Evolutionary conservation across 2,797 vertebrate genomes (phyloP), one percentile per base, ranked within the genome.

Genomic region (Helarctos malayanus): DNA sequence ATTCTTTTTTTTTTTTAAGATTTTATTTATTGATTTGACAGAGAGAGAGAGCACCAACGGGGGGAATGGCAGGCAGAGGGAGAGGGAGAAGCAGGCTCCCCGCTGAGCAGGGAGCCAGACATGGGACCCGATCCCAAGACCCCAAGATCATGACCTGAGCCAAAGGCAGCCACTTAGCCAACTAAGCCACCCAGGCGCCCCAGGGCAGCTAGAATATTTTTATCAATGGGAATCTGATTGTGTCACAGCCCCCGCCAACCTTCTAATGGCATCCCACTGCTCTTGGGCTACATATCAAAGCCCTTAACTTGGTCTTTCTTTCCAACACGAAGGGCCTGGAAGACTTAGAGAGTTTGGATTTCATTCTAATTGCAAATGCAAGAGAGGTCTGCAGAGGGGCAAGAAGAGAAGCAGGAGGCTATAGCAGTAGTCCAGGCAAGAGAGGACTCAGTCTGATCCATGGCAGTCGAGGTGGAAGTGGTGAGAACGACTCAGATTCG

Each of bases 201-300:
- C 38, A 82, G 13, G 84, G 29, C 9, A 73, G 69, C 38, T 13
- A 5, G 69, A 73, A 15, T 57, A 69, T 21, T 69, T 86, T 82
- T 23, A 57, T 87, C 79, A 73, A 63, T 29, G 16, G 27, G n/a
- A 82, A 86, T 71, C 19, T 78, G 65, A 89, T 25, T 1, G 0
- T 16, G 41, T 27, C 35, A 54, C 79, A 35, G 29, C 41, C 5
- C 57, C 29, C 56, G 38, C 29, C 61, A 41, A 45, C 12, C 80
- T 86, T 89, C 75, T 75, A 59, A 52, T 12, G 16, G 59, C 45
- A 35, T 35, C 45, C 56, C 38, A 47, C 35, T 61, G 38, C 61
- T 79, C 56, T 82, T 45, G 47, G 47, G 57, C 47, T 87, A 87
- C 81, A 76, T 15, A 92, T 65, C 87, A 61, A 88, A 91, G 76